Base-by-base conservation (phyloP, 2,797 vertebrate genomes). In the Sciaenops ocellatus region DNA sequence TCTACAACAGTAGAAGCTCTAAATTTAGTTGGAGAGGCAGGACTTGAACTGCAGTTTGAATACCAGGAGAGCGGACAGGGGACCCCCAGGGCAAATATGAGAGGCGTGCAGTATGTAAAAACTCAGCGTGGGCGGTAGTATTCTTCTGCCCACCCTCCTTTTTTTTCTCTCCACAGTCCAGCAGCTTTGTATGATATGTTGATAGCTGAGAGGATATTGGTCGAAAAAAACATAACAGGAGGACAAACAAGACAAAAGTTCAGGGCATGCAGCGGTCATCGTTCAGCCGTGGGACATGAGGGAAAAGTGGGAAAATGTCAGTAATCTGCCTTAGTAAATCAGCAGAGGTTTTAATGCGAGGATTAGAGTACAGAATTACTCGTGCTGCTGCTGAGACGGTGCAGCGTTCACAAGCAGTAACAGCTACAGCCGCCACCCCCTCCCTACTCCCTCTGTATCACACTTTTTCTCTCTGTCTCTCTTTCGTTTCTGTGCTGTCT, bases 311-410 rank as follows among this genome's bases (percentile, higher is more conserved):
- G 79, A 69, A 90, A 88, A 90, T 86, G 85, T 86, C 83, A 77
- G 82, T 94, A 95, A 95, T 94, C 93, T 94, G 87, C 87, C 79
- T 92, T 75, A 89, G 88, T 91, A 90, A 94, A 93, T 93, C 90
- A 84, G 87, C 87, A 80, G 83, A 79, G 86, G 91, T 89, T 94
- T 93, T 93, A 92, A 94, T 86, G 87, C 68, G 26, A 71, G 92
- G 92, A 93, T 95, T 95, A 94, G 73, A 83, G 79, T 26, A 41
- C 63, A 81, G 90, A 89, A 87, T 92, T 89, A 86, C 83, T 87
- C 48, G 67, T 83, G 69, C 86, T 67, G 69, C 86, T 86, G 87
- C 84, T 91, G 82, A 85, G 86, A 87, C 85, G 79, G 41, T 83
- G 85, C 80, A 73, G 84, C 70, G 28, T 85, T 83, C 83, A 82